Conservation (phyloP, 2,797 vertebrate genomes). For the Synaphobranchus kaupii region DNA sequence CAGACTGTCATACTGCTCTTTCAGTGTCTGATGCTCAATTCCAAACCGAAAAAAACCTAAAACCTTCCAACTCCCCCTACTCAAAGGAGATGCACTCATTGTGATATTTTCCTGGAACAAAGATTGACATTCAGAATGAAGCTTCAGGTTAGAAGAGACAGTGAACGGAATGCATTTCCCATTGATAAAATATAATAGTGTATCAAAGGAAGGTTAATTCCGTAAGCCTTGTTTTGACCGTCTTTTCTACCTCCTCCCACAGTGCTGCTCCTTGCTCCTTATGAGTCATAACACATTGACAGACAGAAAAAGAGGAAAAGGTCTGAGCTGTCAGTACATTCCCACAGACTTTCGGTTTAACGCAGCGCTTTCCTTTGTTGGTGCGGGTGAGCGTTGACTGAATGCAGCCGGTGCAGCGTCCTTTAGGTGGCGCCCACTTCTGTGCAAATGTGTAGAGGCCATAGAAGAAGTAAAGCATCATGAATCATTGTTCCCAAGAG, state of each 20-base stretch:
- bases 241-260: background rate
- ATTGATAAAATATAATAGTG: background rate
- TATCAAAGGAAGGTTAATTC: background rate
- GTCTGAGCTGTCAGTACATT: background rate
- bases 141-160: too few relatives aligned
- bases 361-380: background rate
- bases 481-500: too few relatives aligned
- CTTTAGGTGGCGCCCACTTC: background rate
- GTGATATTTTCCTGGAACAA: too few relatives aligned
- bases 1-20: too few relatives aligned
- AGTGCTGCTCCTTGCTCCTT: background rate
- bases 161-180: too few relatives aligned
- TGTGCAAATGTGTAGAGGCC: background rate
- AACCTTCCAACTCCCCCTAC: too few relatives aligned
- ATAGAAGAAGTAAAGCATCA: background rate
- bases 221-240: too few relatives aligned
- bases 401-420: background rate
- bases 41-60: too few relatives aligned
- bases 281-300: background rate
- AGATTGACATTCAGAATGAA: too few relatives aligned
- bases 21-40: too few relatives aligned
- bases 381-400: background rate
- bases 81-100: too few relatives aligned
- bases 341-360: background rate
- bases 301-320: background rate